Percentiles rank a stretch among this genome's conserved stretches.
Evolutionary conservation across 2,113 vertebrate species (phyloP).

Genomic region (Platycercus adscitus): DNA sequence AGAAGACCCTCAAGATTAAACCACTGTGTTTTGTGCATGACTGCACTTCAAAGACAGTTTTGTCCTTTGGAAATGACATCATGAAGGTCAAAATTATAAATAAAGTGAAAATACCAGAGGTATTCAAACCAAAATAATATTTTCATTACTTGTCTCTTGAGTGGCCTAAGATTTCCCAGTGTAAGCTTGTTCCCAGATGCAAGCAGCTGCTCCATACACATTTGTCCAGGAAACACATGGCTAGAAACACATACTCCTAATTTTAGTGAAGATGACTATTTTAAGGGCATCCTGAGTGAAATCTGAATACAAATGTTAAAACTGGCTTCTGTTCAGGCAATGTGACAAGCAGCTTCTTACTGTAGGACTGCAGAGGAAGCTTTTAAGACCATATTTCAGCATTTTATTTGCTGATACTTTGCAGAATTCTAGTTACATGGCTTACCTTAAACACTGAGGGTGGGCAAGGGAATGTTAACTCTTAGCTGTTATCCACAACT

Average conservation of each 20-base stretch:
- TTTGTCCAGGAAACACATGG: constrained; percentile 27
- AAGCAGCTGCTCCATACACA: neutral
- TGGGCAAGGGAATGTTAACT: neutral
- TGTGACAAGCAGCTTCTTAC: neutral
- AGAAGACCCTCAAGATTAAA: neutral
- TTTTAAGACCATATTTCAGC: constrained; percentile 22
- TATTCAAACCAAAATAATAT: neutral
- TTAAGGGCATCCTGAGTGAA: constrained; percentile 45
- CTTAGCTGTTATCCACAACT: neutral
- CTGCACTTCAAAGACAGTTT: neutral
- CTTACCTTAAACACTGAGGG: neutral
- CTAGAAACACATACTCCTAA: constrained; percentile 48
- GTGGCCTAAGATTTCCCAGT: neutral
- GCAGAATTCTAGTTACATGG: neutral
- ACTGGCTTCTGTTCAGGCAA: constrained; percentile 19
- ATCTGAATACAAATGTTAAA: constrained; percentile 38
- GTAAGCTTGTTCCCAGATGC: constrained; percentile 36
- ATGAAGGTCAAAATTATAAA: neutral
- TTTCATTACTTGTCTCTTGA: neutral
- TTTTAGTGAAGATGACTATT: constrained; percentile 52
- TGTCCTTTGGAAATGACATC: neutral
- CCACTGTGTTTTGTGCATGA: neutral
- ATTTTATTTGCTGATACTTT: neutral
- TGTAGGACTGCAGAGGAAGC: neutral
- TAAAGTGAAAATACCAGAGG: neutral